Conservation (phyloP, 2,797 vertebrate genomes). For the Falco cherrug region DNA sequence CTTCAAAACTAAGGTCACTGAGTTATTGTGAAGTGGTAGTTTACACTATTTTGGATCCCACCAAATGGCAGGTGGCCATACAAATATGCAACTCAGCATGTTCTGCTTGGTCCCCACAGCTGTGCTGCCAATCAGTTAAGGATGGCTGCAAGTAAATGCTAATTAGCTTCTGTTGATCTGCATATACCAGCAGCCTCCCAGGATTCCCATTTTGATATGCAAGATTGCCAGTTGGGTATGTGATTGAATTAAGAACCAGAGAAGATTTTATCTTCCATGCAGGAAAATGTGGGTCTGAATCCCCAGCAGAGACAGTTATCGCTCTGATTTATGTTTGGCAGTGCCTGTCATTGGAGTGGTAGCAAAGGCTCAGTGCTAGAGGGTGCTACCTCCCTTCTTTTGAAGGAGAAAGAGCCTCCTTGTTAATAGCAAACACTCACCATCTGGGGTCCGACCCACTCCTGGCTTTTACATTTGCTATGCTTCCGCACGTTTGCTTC, state of each 20-base stretch:
- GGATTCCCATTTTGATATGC: slow-evolving; percentile 83
- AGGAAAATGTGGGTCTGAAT: slow-evolving; percentile 65
- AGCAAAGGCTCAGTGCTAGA: slow-evolving; percentile 74
- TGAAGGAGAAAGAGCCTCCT: slow-evolving; percentile 60
- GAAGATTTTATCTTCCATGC: slow-evolving; percentile 72
- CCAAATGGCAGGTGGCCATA: slow-evolving; percentile 84
- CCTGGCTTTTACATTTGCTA: slow-evolving; percentile 53
- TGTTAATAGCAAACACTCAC: slow-evolving; percentile 65
- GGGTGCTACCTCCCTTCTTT: slow-evolving; percentile 71
- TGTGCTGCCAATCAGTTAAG: slow-evolving; percentile 84
- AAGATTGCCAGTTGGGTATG: slow-evolving; percentile 81
- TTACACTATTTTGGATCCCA: slow-evolving; percentile 79
- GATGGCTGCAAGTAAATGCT: slow-evolving; percentile 85
- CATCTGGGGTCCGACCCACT: slow-evolving; percentile 73
- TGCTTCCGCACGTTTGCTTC: slow-evolving; percentile 40
- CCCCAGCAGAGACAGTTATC: slow-evolving; percentile 65
- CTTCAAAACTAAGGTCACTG: slow-evolving; percentile 76
- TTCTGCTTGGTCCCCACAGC: slow-evolving; percentile 84
- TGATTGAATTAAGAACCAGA: slow-evolving; percentile 80
- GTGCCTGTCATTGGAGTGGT: slow-evolving; percentile 39
- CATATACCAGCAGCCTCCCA: slow-evolving; percentile 81
- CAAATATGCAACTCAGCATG: slow-evolving; percentile 84
- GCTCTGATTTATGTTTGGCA: slow-evolving; percentile 66
- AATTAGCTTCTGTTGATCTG: slow-evolving; percentile 87
- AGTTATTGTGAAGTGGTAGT: slow-evolving; percentile 76